Evolutionary conservation across 2,797 vertebrate genomes (phyloP), one percentile per base, ranked within the genome.

Genomic region (Sebastes baramenuke): DNA sequence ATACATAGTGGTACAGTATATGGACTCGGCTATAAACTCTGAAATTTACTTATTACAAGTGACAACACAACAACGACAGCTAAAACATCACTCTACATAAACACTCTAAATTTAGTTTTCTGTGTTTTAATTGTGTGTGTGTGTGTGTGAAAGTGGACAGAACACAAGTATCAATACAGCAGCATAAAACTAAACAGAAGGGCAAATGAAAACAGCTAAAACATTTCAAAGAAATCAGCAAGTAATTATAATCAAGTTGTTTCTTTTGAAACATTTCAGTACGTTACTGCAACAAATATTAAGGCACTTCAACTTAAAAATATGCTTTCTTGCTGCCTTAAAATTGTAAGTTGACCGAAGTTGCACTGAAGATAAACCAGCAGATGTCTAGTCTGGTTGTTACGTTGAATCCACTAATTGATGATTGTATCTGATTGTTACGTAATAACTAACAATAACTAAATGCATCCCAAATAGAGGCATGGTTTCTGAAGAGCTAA

Each of bases 281-380:
- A 90, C 38, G 82, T 87, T 77, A 89, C 86, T 90, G 92, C 94
- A 94, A 94, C 92, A 93, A 90, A 94, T 93, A 92, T 92, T 93
- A 94, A 94, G 94, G 94, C 94, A 94, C 94, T 94, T 94, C 16
- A 93, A 94, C 89, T 91, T 80, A 94, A 94, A 94, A 88, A 83
- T 82, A 88, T 87, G 76, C 84, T 88, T 79, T 88, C 88, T 90
- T 89, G 36, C 58, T 84, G 87, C 76, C 84, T 81, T 93, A 92
- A 92, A 88, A 93, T 86, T 90, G 64, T 91, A 90, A 91, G 85
- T 88, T 92, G 87, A 83, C 59, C 70, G 25, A 86, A 64, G 25
- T 81, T 85, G 56, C 30, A 76, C 18, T 74, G 29, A 77, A 68
- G 27, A 68, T 49, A 69, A 84, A 72, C 18, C n/a, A 77, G 54